Conservation (phyloP, 2,113 vertebrate genomes). For the Amphiprion percula region DNA sequence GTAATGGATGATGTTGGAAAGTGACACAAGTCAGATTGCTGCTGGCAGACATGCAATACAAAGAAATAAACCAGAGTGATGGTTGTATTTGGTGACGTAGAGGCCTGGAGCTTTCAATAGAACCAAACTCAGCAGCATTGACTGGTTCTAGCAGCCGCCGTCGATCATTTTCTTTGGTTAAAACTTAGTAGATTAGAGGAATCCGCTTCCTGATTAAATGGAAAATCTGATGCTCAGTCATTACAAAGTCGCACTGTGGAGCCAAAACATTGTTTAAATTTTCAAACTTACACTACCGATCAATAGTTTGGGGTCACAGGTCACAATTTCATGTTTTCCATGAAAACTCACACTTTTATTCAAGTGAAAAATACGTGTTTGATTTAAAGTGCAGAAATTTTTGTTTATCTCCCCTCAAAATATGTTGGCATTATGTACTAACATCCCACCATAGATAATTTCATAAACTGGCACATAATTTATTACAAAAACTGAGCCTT, state of each 20-base stretch:
- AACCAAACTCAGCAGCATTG: not conserved
- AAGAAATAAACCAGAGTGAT: constrained; percentile 46
- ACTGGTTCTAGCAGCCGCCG: not conserved
- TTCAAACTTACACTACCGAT: too few relatives aligned
- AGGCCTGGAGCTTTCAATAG: constrained; percentile 20
- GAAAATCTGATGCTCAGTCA: not conserved
- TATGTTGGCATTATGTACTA: too few relatives aligned
- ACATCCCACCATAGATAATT: too few relatives aligned
- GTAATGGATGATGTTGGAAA: constrained; percentile 56
- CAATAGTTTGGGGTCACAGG: too few relatives aligned
- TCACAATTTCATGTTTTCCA: too few relatives aligned
- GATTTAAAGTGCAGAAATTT: too few relatives aligned
- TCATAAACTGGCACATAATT: too few relatives aligned
- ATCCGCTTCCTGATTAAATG: not conserved
- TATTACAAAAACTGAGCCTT: too few relatives aligned
- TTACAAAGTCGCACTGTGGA: not conserved
- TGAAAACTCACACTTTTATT: too few relatives aligned
- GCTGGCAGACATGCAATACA: constrained; percentile 49
- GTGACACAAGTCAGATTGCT: constrained; percentile 52
- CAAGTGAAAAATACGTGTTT: too few relatives aligned
- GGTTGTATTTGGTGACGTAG: constrained; percentile 33
- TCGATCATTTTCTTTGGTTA: not conserved
- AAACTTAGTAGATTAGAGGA: too few relatives aligned
- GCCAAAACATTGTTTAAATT: not conserved
- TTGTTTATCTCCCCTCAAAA: too few relatives aligned